phyloP scores from a whole-genome alignment of 2,113 vertebrate genomes.

The Gymnorhina tibicen region DNA sequence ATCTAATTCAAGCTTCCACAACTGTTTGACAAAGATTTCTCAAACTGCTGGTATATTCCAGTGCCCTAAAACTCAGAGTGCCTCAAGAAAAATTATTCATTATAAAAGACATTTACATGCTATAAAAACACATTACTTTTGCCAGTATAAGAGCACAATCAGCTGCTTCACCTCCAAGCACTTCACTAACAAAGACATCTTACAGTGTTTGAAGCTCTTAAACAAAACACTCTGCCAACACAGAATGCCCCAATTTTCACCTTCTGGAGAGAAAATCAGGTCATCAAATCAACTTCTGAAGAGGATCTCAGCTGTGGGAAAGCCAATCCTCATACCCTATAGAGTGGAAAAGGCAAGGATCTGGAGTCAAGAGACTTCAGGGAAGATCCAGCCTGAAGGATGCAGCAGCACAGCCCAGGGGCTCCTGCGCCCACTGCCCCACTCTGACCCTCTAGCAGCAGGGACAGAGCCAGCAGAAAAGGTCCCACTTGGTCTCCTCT shows the following conservation, averaged over 20 bases:
- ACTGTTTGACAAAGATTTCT: neutral
- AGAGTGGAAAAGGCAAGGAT: neutral
- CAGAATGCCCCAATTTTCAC: neutral
- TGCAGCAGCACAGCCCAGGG: neutral
- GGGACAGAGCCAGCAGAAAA: neutral
- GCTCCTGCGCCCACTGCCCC: rapidly evolving
- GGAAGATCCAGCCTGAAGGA: neutral
- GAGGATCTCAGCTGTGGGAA: neutral
- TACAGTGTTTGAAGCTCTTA: neutral
- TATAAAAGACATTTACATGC: neutral
- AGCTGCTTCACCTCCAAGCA: neutral
- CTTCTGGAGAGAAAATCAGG: neutral
- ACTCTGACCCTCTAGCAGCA: neutral
- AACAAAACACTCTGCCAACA: neutral
- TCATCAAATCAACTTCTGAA: neutral
- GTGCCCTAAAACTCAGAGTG: neutral
- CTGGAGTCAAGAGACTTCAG: neutral
- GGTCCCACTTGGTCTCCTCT: neutral
- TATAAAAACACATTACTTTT: neutral
- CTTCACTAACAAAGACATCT: neutral
- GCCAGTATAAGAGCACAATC: neutral
- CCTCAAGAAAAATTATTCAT: neutral
- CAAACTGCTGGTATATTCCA: neutral
- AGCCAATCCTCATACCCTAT: neutral
- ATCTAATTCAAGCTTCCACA: neutral